These are phyloP conservation scores for Siphlonurus alternatus DNA, from an alignment of 2,888 invertebrate genomes.

Conservation along the genomic window DNA sequence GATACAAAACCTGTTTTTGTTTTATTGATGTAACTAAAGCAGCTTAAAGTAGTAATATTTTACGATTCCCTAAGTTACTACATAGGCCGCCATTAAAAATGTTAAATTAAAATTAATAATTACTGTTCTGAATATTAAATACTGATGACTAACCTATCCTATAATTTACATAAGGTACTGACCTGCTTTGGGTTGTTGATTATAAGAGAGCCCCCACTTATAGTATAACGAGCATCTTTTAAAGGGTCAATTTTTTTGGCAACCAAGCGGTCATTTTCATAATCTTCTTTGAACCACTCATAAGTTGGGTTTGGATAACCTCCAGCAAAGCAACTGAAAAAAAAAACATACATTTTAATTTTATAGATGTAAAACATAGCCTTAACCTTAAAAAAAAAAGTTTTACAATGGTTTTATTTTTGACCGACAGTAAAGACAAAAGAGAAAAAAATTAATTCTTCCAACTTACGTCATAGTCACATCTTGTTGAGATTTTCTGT, in stretches of 20 bases:
- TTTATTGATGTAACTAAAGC: too few relatives aligned
- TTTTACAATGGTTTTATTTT: background rate
- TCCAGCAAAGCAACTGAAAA: conserved; percentile 62
- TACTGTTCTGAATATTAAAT: conserved; percentile 1
- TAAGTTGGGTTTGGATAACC: conserved; percentile 83
- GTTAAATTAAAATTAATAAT: conserved; percentile 4
- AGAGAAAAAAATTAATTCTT: background rate
- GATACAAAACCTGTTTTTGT: too few relatives aligned
- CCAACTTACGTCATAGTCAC: conserved; percentile 42
- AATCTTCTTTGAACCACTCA: conserved; percentile 79
- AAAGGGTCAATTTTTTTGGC: conserved; percentile 63
- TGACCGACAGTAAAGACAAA: conserved; percentile 7
- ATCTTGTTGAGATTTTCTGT: conserved; percentile 49
- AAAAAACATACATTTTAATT: conserved; percentile 10
- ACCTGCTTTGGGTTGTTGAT: conserved; percentile 64
- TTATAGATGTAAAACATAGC: background rate
- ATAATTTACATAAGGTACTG: background rate
- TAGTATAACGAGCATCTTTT: conserved; percentile 52
- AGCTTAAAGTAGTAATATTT: too few relatives aligned
- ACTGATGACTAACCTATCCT: background rate
- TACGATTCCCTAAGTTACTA: too few relatives aligned
- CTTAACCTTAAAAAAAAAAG: background rate
- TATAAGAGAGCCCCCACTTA: conserved; percentile 82
- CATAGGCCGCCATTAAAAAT: too few relatives aligned
- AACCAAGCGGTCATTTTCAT: conserved; percentile 56